These are phyloP conservation scores for Cercopithecus diana DNA, from an alignment of 2,797 vertebrate genomes.

Conservation along the genomic window DNA sequence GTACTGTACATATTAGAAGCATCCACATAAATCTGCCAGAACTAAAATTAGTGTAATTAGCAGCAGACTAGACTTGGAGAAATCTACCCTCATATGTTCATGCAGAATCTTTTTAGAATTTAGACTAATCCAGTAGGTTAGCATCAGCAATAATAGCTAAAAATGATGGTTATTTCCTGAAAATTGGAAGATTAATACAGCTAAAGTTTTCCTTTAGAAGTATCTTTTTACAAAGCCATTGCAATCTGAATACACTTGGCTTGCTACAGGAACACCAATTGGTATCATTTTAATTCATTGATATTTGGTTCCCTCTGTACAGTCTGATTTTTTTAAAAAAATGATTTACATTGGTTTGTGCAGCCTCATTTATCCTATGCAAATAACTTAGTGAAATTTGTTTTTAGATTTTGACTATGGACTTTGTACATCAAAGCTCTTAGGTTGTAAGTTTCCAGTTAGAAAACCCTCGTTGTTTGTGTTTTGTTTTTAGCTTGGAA, in stretches of 20 bases:
- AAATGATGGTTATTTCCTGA: slow-evolving; percentile 17
- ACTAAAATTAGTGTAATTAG: slow-evolving; percentile 42
- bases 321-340: not conserved
- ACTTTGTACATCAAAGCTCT: not conserved
- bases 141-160: slow-evolving; percentile 5
- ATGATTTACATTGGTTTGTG: not conserved
- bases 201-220: not conserved
- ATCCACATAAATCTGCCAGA: slow-evolving; percentile 4
- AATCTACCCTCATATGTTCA: not conserved
- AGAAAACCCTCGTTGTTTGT: not conserved
- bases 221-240: slow-evolving; percentile 42
- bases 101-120: slow-evolving; percentile 34
- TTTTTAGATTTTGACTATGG: not conserved
- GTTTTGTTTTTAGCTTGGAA: not conserved
- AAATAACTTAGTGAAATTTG: not conserved
- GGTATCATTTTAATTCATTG: not conserved
- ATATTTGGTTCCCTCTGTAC: not conserved
- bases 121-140: slow-evolving; percentile 3
- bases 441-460: not conserved
- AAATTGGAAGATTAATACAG: slow-evolving; percentile 32
- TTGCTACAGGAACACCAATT: not conserved
- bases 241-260: slow-evolving; percentile 8
- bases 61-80: slow-evolving; percentile 51
- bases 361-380: not conserved
- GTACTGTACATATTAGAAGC: not conserved